Percentiles rank a stretch among this genome's conserved stretches.
Evolutionary conservation across 2,888 invertebrate genomes (phyloP).

Genomic region (Caenorhabditis sp.): DNA sequence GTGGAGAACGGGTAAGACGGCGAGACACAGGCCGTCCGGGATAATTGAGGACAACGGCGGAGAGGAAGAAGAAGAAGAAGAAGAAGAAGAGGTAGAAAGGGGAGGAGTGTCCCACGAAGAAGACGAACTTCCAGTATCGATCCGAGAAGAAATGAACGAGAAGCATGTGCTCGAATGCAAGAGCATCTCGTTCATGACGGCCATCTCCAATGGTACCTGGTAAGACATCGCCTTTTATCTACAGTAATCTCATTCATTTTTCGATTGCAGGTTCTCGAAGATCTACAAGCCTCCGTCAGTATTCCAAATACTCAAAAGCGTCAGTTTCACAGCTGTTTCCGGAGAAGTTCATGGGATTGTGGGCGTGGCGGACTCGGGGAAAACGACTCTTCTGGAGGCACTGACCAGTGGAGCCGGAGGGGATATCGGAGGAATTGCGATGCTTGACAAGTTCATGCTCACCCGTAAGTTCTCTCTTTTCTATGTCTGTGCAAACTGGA

Average conservation of each 20-base stretch:
- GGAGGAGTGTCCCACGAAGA: no score
- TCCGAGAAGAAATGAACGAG: slow-evolving; percentile 4
- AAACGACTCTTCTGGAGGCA: slow-evolving; percentile 93
- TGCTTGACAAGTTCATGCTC: slow-evolving; percentile 90
- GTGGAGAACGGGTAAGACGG: slow-evolving; percentile 20
- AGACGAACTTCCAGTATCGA: neutral
- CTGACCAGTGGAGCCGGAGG: slow-evolving; percentile 85
- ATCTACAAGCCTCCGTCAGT: slow-evolving; percentile 76
- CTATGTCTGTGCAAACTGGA: slow-evolving; percentile 82
- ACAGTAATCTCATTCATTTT: neutral
- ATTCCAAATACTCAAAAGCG: slow-evolving; percentile 88
- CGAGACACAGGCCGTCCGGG: slow-evolving; percentile 42
- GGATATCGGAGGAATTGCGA: slow-evolving; percentile 89
- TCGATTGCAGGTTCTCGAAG: slow-evolving; percentile 64
- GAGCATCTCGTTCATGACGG: slow-evolving; percentile 73
- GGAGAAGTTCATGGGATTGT: slow-evolving; percentile 94
- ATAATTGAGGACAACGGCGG: slow-evolving; percentile 53
- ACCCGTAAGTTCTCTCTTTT: slow-evolving; percentile 82
- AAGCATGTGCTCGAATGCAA: slow-evolving; percentile 67
- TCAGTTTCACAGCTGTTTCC: slow-evolving; percentile 90
- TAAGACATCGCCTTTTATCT: slow-evolving; percentile 6
- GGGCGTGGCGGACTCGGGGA: slow-evolving; percentile 95
- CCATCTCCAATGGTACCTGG: slow-evolving; percentile 49
- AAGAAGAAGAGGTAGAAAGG: slow-evolving; percentile 10
- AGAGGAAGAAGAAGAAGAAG: slow-evolving; percentile 28